Conservation (phyloP, 2,888 invertebrate genomes). For the Parnassius orleans region DNA sequence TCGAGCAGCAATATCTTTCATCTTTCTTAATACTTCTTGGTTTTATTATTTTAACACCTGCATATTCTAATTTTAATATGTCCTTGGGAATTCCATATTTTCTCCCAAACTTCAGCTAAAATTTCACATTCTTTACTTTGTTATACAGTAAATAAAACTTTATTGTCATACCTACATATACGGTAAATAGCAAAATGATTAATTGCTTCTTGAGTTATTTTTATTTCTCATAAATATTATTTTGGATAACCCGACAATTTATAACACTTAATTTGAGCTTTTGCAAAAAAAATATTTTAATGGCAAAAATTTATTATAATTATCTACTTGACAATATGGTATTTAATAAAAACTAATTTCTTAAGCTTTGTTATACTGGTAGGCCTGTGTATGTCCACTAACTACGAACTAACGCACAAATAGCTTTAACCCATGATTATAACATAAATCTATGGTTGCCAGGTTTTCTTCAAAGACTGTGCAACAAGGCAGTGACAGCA, state of each 20-base stretch:
- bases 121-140: neutral
- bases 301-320: too few species aligned
- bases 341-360: neutral
- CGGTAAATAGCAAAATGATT: slow-evolving; percentile 2
- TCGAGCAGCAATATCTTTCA: slow-evolving; percentile 6
- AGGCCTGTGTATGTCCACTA: neutral
- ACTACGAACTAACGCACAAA: neutral
- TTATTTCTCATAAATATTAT: too few species aligned
- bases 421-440: neutral
- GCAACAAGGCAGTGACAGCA: slow-evolving; percentile 70
- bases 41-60: slow-evolving; percentile 3
- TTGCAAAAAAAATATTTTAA: too few species aligned
- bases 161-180: neutral
- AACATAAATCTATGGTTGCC: slow-evolving; percentile 38
- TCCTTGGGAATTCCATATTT: neutral
- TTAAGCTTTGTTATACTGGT: neutral
- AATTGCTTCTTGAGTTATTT: slow-evolving; percentile 1
- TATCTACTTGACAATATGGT: neutral
- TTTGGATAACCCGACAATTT: too few species aligned
- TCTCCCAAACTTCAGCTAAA: neutral
- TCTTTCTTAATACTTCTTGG: slow-evolving; percentile 9
- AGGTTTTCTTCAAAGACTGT: slow-evolving; percentile 95
- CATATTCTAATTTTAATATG: neutral
- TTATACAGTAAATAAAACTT: too few species aligned
- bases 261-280: too few species aligned